Base-by-base conservation (phyloP, 2,888 invertebrate genomes). In the Agonopterix subpropinquella region DNA sequence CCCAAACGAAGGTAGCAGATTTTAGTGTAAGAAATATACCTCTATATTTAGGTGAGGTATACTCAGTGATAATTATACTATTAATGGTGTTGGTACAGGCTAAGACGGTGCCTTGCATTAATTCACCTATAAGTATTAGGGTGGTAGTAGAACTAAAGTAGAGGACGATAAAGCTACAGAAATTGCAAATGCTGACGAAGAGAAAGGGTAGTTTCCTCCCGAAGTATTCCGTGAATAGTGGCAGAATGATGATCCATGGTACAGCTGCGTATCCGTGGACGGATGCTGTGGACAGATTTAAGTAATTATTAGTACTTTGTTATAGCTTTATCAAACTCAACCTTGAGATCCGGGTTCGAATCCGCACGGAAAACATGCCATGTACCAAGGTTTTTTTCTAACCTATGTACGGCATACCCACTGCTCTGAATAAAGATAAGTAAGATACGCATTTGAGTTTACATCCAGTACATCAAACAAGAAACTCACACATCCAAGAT, bases 131-230 rank as follows among this genome's bases (percentile, higher is more conserved):
- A 13, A 74, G 46, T n/a, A 75, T 58, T 15, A 67, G 59, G 2
- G 49, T 56, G 4, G 62, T 58, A 3, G 55, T 59, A 10, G 50
- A 53, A 44, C 72, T 68, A 44, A 48, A 59, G 52, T 65, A 70
- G 49, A 70, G 60, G 18, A 70, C 57, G 11, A 60, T 47, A 48
- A 64, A 68, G 10, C 58, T 62, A 10, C 55, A 43, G 11, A 67
- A 44, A 50, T 66, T 46, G 53, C 52, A 1, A 43, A 58, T 47
- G 54, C 58, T 66, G 36, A 67, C 59, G 41, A 65, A 55, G 46
- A 70, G 50, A 54, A 70, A 73, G 42, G 68, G 64, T 44, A 65
- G 50, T 62, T 62, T 72, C 52, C 73, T 59, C 51, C 73, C 72
- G 41, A 67, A 52, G 49, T 56, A 61, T 47, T 62, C 63, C 9